Evolutionary conservation across 2,113 vertebrate species (phyloP).

Genomic region (Brachirus orientalis): DNA sequence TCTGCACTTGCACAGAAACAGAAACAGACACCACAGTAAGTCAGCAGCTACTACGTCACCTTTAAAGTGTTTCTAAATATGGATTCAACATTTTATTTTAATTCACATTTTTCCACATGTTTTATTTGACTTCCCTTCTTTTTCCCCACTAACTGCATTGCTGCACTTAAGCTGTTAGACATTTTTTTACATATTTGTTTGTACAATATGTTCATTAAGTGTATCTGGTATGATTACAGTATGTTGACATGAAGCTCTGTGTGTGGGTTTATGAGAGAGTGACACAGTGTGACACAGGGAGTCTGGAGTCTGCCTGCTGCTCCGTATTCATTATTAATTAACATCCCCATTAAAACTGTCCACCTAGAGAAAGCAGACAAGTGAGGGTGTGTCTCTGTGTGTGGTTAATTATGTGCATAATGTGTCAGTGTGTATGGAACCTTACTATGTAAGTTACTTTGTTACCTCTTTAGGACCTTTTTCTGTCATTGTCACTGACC

Average conservation of each 20-base stretch:
- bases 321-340: constrained; percentile 65
- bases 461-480: no score
- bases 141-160: no score
- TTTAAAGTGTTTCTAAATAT: constrained; percentile 25
- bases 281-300: constrained; percentile 10
- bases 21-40: constrained; percentile 17
- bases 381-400: constrained; percentile 36
- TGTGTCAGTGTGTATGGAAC: neutral
- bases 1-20: constrained; percentile 4
- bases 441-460: neutral
- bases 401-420: neutral
- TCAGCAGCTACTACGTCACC: constrained; percentile 35
- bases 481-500: no score
- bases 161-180: no score
- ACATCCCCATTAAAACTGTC: constrained; percentile 29
- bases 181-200: no score
- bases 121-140: neutral
- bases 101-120: neutral
- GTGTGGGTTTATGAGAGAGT: constrained; percentile 12
- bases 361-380: constrained; percentile 9
- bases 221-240: constrained; percentile 2
- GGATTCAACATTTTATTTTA: neutral
- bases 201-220: neutral
- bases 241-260: neutral
- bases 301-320: constrained; percentile 33